These are phyloP conservation scores for Isaurus tuberculatus DNA, from an alignment of 92 coral and sea anemone species.

Conservation along the genomic window DNA sequence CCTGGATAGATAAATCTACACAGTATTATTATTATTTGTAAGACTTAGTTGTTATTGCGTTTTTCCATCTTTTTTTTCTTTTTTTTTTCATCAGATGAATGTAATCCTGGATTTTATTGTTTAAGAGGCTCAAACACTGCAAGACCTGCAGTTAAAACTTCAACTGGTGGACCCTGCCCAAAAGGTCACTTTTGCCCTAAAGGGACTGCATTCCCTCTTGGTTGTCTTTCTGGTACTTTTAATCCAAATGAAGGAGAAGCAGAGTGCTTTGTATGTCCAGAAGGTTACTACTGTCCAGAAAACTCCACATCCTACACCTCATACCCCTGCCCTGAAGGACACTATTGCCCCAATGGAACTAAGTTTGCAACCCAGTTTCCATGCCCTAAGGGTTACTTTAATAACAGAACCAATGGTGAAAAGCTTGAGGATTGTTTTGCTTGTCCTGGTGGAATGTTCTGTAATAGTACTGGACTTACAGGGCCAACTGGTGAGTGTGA, in stretches of 20 bases:
- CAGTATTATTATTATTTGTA: too few species aligned
- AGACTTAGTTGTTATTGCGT: too few species aligned
- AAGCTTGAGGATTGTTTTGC: conserved; percentile 79
- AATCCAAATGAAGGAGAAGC: conserved; percentile 95
- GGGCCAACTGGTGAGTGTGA: conserved; percentile 87
- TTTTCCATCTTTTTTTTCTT: not conserved
- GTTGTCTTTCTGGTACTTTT: conserved; percentile 88
- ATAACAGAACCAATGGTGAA: conserved; percentile 77
- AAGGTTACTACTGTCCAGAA: conserved; percentile 92
- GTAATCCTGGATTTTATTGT: conserved; percentile 91
- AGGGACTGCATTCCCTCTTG: conserved; percentile 88
- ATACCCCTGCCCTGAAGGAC: conserved; percentile 89
- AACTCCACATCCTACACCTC: conserved; percentile 73
- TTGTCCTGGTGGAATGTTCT: conserved; percentile 92
- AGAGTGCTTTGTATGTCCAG: conserved; percentile 85
- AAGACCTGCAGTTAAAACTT: conserved; percentile 73
- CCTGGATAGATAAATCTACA: too few species aligned
- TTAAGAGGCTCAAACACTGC: conserved; percentile 91
- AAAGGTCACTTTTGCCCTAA: conserved; percentile 88
- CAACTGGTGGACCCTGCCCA: conserved; percentile 94
- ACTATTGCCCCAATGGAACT: conserved; percentile 96
- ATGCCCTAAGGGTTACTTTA: conserved; percentile 90
- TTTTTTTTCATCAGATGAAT: conserved; percentile 62
- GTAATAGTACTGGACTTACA: conserved; percentile 79
- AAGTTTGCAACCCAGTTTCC: conserved; percentile 71